Base-by-base conservation (phyloP, 2,888 invertebrate species). In the Danaus chrysippus region DNA sequence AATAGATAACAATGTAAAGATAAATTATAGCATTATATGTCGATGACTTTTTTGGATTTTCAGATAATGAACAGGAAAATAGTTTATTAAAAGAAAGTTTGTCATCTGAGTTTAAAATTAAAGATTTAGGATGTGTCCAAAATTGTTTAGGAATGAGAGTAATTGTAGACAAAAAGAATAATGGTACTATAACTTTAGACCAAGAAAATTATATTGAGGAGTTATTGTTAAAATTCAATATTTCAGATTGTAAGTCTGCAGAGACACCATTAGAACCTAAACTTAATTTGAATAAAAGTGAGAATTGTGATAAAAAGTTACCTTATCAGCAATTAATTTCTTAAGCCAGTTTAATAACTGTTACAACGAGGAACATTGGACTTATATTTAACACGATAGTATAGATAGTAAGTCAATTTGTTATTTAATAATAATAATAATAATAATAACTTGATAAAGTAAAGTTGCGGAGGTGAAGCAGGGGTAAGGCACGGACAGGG, bases 1-100 rank as follows among this genome's bases (percentile, higher is more conserved):
- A 54, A 62, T 58, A 52, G 42, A 52, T 34, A 10, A 63, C 56
- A 42, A 62, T 55, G 41, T 44, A 66, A 69, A 63, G 49, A 54
- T 11, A n/a, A 54, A 6, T 65, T 56, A 54, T 69, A 10, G 62
- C 63, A 15, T 15, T 67, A 3, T 69, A 60, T 58, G 65, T 69
- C 2, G 65, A 67, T 56, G 66, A 69, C 58, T 66, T 69, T 15
- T 63, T 67, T 46, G 59, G 12, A 13, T 65, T 41, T 54, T 34
- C 23, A 5, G 6, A 34, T 34, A 34, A 34, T 34, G 6, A 34
- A 34, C 0, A 3, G 23, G 23, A 23, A 34, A 34, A 8, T 34
- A 34, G 23, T 5, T 5, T 5, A 34, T 34, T 34, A 5, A 34
- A 34, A 34, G 3, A 23, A 23, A 23, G 23, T 23, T 23, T 34